These are phyloP conservation scores for Siniperca undulata DNA, from an alignment of 2,797 vertebrate genomes.

Conservation along the genomic window DNA sequence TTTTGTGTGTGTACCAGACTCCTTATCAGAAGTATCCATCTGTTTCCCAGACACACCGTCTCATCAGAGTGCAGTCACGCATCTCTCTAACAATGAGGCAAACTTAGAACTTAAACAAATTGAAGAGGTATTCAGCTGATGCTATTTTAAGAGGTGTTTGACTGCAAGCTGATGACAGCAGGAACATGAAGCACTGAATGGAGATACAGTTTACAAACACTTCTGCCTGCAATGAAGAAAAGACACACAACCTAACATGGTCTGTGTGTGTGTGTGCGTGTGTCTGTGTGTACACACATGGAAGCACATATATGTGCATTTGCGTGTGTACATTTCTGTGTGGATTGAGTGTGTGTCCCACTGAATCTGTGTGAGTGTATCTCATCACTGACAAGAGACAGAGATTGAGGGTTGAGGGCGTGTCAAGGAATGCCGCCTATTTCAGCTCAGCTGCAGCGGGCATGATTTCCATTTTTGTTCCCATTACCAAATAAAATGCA, in stretches of 20 bases:
- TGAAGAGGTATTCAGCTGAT: not conserved
- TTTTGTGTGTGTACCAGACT: not conserved
- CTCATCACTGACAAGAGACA: slow-evolving; percentile 53
- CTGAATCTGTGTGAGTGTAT: slow-evolving; percentile 31
- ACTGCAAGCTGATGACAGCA: slow-evolving; percentile 4
- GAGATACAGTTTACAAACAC: slow-evolving; percentile 16
- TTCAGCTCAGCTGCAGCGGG: slow-evolving; percentile 59
- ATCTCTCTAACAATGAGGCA: slow-evolving; percentile 5
- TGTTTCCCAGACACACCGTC: not conserved
- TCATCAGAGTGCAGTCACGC: slow-evolving; percentile 20
- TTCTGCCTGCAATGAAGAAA: not conserved
- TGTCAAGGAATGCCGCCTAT: slow-evolving; percentile 54
- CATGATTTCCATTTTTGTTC: slow-evolving; percentile 71
- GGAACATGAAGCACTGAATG: not conserved
- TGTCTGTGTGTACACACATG: not conserved
- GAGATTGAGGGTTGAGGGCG: slow-evolving; percentile 55
- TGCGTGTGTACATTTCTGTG: not conserved
- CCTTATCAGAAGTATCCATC: slow-evolving; percentile 13
- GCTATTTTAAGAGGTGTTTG: slow-evolving; percentile 4
- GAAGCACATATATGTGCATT: not conserved
- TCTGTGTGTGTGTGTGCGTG: not conserved
- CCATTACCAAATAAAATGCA: slow-evolving; percentile 66
- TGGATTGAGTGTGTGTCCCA: not conserved
- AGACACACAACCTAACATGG: not conserved
- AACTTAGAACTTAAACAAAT: slow-evolving; percentile 15